Base-by-base conservation (phyloP, 2,797 vertebrate genomes). In the Hippoglossus hippoglossus region DNA sequence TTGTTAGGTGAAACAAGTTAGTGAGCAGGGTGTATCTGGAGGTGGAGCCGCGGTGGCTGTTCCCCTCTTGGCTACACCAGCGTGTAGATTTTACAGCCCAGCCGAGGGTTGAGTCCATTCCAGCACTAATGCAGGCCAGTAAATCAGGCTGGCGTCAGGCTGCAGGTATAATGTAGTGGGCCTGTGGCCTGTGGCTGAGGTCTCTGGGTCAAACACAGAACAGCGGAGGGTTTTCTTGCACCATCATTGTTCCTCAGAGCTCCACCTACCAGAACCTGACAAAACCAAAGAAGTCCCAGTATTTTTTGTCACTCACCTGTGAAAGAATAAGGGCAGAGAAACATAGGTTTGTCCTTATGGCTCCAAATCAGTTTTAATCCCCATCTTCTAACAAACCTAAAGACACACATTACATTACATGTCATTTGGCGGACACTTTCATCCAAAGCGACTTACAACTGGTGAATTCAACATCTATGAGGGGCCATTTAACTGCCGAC, bases 61-160 rank as follows among this genome's bases (percentile, higher is more conserved):
- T 88, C 78, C 79, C 52, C 58, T 60, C 68, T 55, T 80, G 84
- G 75, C 71, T 77, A 50, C 72, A 69, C 75, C 67, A 61, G 52
- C 6, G 53, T 65, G 68, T 8, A 66, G 80, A 67, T 74, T 87
- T 77, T 75, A 84, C 75, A 71, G 67, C 66, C 53, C 68, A 65
- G 79, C 52, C 10, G 68, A 87, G 83, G 65, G 41, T 75, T 86
- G 78, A 79, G 77, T 76, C 79, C 73, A 70, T 77, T 87, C 81
- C 81, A 68, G 71, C 74, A 36, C 71, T 83, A 87, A 87, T 70
- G 81, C 59, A 75, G 71, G 62, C 72, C 78, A 74, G 73, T 93
- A 90, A 91, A 89, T 91, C 84, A 89, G 71, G 50, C 75, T 71
- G 75, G 61, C 66, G 70, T 79, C 67, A 71, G 78, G 75, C 79